Conservation (phyloP, 1,140 invertebrate genomes). For the Lasaia peninsularis region DNA sequence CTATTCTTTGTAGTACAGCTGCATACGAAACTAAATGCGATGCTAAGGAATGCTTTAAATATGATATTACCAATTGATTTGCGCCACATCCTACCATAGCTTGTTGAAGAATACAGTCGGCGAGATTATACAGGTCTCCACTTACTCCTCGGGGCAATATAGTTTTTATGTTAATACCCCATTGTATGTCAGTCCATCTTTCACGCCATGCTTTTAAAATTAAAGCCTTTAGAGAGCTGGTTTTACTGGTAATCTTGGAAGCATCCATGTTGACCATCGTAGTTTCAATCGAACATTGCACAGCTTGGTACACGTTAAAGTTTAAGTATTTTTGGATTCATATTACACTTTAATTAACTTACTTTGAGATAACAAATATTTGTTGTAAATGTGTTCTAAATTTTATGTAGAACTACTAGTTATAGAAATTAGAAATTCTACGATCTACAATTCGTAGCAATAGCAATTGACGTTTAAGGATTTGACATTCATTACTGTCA, state of each 20-base stretch:
- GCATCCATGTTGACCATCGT: constrained; percentile 78
- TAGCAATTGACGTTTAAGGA: too few species aligned
- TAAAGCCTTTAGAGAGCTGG: constrained; percentile 89
- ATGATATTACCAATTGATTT: constrained; percentile 93
- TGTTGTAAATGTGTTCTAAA: too few species aligned
- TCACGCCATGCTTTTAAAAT: constrained; percentile 94
- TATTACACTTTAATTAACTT: too few species aligned
- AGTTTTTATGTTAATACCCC: constrained; percentile 96
- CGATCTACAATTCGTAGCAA: too few species aligned
- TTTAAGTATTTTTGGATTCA: background rate
- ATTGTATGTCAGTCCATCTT: constrained; percentile 95
- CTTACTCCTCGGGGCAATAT: constrained; percentile 91
- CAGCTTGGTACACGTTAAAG: background rate
- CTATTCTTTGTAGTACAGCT: constrained; percentile 90
- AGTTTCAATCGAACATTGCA: background rate
- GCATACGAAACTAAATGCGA: constrained; percentile 94
- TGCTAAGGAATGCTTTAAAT: constrained; percentile 93
- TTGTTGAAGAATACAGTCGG: constrained; percentile 95
- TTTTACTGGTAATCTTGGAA: constrained; percentile 89
- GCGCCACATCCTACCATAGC: constrained; percentile 94
- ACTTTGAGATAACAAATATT: too few species aligned
- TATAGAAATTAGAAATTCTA: too few species aligned
- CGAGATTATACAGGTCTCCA: constrained; percentile 93
- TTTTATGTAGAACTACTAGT: too few species aligned
- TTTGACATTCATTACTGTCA: too few species aligned